phyloP scores from a whole-genome alignment of 2,113 vertebrate genomes.

The Taxidea taxus region DNA sequence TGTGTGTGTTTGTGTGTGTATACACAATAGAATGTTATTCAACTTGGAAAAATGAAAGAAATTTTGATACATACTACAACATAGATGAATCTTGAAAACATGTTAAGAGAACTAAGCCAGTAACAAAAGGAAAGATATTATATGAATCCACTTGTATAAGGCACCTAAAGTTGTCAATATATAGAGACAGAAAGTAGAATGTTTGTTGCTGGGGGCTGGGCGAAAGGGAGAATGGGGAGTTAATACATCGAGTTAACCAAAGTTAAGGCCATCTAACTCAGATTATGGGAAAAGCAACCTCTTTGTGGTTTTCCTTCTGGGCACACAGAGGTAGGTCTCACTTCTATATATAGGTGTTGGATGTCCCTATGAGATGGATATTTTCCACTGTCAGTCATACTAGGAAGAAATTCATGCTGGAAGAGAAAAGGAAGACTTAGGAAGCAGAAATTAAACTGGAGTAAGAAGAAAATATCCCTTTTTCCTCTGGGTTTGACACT shows the following conservation, averaged over 20 bases:
- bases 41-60: not conserved
- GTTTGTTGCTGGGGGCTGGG: not conserved
- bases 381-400: not conserved
- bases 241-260: not conserved
- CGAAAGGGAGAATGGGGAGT: not conserved
- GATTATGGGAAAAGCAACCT: not conserved
- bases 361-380: not conserved
- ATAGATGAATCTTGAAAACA: not conserved
- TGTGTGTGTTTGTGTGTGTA: not conserved
- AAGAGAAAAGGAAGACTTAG: not conserved
- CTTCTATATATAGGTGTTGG: not conserved
- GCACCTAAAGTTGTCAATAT: not conserved
- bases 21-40: not conserved
- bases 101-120: not conserved
- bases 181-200: not conserved
- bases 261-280: not conserved
- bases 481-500: not conserved
- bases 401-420: not conserved
- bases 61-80: not conserved
- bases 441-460: not conserved
- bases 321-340: not conserved
- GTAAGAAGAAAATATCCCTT: not conserved
- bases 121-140: not conserved
- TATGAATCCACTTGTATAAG: not conserved
- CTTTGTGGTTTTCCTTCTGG: slow-evolving; percentile 8